Base-by-base conservation (phyloP, 2,888 invertebrate species). In the Coleophora deauratella region DNA sequence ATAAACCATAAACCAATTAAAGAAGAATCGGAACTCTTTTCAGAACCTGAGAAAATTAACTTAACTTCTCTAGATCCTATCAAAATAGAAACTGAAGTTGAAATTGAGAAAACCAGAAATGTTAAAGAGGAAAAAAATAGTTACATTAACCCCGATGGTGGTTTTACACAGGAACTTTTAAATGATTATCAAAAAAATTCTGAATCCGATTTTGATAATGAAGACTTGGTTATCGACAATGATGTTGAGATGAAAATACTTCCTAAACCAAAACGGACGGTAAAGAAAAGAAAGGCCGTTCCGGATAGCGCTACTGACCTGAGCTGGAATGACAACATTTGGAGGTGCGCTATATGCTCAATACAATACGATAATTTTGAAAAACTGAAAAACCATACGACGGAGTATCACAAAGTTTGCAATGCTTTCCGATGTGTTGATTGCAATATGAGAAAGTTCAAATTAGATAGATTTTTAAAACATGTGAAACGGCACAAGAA, bases 351-450 rank as follows among this genome's bases (percentile, higher is more conserved):
- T 0, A 66, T 59, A 34, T 81, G 81, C 40, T 73, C 64, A 21
- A 70, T 69, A 0, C 52, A 67, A 38, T 79, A 77, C 41, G 47
- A 62, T 0, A 62, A 49, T 1, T 44, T 72, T 2, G 61, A 71
- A 0, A 78, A 78, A 30, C 63, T 91, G 12, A 79, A 86, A 42
- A 72, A 73, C 6, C 91, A 92, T 64, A 88, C 89, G 27, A 78
- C 87, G 49, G 73, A 80, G 32, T 81, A 82, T 40, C 91, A 91
- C 54, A 85, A 87, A 42, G 86, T 88, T 46, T 85, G 88, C 38
- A 86, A 89, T 11, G 86, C 89, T 34, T 91, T 88, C 57, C 81
- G 88, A 55, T 92, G 92, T 57, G 87, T 87, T 0, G 89, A 91
- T 53, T 92, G 92, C 51, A 73, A 74, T 35, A 50, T 55, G 1